Evolutionary conservation across 2,888 invertebrate species (phyloP), one percentile per base, ranked within the genome.

Genomic region (Sarcophaga carnaria): DNA sequence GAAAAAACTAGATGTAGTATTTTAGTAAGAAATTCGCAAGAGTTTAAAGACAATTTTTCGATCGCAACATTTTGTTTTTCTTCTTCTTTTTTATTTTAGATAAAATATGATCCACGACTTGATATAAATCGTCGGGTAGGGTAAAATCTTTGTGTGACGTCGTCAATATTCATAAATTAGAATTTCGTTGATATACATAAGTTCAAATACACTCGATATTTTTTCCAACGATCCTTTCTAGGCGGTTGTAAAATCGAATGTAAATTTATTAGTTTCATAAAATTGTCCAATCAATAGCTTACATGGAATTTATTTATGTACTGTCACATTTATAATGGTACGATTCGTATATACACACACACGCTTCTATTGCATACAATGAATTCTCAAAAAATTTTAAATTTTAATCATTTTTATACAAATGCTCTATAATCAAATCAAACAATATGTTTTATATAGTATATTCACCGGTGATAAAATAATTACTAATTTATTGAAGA

Each of bases 121-220:
- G 93, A 93, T 88, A 90, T 91, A 88, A 90, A 92, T 87, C 91
- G 90, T 86, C 91, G 93, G 93, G 93, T 93, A 93, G 91, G 92
- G 89, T 88, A 88, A 86, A 72, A 79, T 49, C 69, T 86, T 79
- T 86, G 59, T 47, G 47, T 86, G 47, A 4, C 54, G 54, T 54
- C 54, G 54, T 54, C 54, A 54, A 54, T 54, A 54, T 54, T 54
- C 54, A 49, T 14, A 72, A 66, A 8, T 25, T 10, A 60, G 37
- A 69, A 64, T 62, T 47, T 37, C 20, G 27, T 45, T 49, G 12
- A 37, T 47, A 63, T 22, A 69, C 25, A 27, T 27, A 82, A 70
- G 62, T 69, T 62, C 27, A 37, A 37, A 37, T 8, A 37, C 37
- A 37, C 8, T 37, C 37, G 37, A 37, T 37, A 8, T 37, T 37